Evolutionary conservation across 2,888 invertebrate species (phyloP).

Genomic region (Oscheius sp.): DNA sequence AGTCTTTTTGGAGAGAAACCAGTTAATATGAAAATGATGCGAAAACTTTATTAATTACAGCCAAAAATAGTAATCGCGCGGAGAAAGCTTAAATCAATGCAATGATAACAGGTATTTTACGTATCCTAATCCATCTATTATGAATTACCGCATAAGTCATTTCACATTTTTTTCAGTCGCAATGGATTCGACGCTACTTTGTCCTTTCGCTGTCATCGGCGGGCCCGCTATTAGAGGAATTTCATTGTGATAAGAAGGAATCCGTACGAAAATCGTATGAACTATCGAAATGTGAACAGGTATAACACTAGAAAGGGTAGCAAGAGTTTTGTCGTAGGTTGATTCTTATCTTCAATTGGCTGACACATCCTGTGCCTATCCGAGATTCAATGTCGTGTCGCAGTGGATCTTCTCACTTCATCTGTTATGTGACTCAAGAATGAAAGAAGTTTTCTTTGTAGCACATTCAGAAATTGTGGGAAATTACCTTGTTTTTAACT

Average conservation of each 20-base stretch:
- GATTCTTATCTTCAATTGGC: slow-evolving; percentile 28
- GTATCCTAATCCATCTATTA: not conserved
- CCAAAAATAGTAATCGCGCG: slow-evolving; percentile 27
- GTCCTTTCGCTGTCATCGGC: slow-evolving; percentile 5
- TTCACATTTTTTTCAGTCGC: slow-evolving; percentile 21
- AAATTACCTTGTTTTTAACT: not conserved
- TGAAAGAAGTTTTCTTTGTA: slow-evolving; percentile 11
- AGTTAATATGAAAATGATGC: slow-evolving; percentile 18
- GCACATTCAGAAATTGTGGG: slow-evolving; percentile 14
- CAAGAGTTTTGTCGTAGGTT: not conserved
- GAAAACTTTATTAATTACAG: slow-evolving; percentile 22
- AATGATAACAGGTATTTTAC: slow-evolving; percentile 24
- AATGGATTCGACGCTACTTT: slow-evolving; percentile 29
- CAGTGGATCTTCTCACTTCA: slow-evolving; percentile 27
- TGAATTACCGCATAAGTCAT: slow-evolving; percentile 12
- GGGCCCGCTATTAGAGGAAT: slow-evolving; percentile 15
- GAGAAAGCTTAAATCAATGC: slow-evolving; percentile 23
- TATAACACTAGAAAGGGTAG: not conserved
- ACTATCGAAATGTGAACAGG: slow-evolving; percentile 26
- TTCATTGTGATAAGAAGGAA: slow-evolving; percentile 23
- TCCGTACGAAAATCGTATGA: slow-evolving; percentile 9
- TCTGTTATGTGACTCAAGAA: not conserved
- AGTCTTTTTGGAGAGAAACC: slow-evolving; percentile 2
- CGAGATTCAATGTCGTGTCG: slow-evolving; percentile 1
- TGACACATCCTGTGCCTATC: slow-evolving; percentile 11